Evolutionary conservation across 1,140 invertebrate species (phyloP).

Genomic region (Drosophila ambigua): DNA sequence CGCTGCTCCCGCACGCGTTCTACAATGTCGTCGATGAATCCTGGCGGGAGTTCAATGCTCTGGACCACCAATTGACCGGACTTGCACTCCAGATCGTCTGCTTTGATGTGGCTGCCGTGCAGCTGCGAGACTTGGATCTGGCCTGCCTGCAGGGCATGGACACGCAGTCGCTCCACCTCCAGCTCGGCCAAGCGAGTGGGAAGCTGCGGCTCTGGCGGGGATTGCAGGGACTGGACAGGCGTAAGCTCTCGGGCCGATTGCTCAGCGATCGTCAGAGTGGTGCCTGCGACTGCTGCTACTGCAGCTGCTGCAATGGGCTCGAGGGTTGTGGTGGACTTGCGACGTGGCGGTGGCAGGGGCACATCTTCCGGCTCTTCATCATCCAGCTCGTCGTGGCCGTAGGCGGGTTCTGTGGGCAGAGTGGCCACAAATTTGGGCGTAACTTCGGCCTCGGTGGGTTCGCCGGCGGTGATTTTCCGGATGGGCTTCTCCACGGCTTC

Average conservation of each 20-base stretch:
- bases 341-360: constrained; percentile 73
- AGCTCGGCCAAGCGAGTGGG: constrained; percentile 86
- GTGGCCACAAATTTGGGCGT: constrained; percentile 57
- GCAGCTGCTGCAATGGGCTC: constrained; percentile 33
- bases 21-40: constrained; percentile 87
- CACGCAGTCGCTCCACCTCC: constrained; percentile 90
- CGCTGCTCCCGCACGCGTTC: constrained; percentile 77
- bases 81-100: constrained; percentile 85
- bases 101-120: constrained; percentile 87
- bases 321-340: constrained; percentile 66
- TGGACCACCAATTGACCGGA: constrained; percentile 87
- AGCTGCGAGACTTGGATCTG: constrained; percentile 92
- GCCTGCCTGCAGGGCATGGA: constrained; percentile 90
- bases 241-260: constrained; percentile 57
- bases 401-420: constrained; percentile 59
- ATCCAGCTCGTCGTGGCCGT: constrained; percentile 12
- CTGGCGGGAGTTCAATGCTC: constrained; percentile 87
- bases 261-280: constrained; percentile 45
- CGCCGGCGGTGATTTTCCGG: constrained; percentile 33
- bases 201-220: constrained; percentile 39
- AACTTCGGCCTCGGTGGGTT: constrained; percentile 63
- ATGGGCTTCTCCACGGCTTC: constrained; percentile 20
- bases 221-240: constrained; percentile 51
- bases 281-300: constrained; percentile 3
- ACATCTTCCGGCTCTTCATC: constrained; percentile 30